phyloP scores from a whole-genome alignment of 2,888 invertebrate genomes.

The Timema cristinae region DNA sequence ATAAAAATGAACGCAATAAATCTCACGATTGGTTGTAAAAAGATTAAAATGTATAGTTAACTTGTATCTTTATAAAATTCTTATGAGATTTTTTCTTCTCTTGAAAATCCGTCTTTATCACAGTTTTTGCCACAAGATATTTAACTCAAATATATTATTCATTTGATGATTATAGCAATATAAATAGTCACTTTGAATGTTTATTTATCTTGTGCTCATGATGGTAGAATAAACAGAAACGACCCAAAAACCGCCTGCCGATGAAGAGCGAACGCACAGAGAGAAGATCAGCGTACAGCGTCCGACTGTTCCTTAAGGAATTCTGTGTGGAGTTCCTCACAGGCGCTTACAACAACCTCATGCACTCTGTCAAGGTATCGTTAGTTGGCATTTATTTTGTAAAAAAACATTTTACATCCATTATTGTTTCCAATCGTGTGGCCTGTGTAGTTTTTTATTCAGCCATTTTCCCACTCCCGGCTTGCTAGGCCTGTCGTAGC shows the following conservation, averaged over 20 bases:
- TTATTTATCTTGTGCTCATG: background rate
- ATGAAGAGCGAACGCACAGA: constrained; percentile 61
- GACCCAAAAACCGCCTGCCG: constrained; percentile 72
- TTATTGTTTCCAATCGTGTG: background rate
- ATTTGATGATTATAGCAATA: background rate
- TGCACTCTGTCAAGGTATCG: constrained; percentile 80
- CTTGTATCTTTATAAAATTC: too few relatives aligned
- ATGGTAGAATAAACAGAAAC: constrained; percentile 54
- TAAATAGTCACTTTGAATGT: background rate
- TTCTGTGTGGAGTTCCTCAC: constrained; percentile 92
- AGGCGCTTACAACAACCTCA: constrained; percentile 88
- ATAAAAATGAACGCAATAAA: too few relatives aligned
- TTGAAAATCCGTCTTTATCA: too few relatives aligned
- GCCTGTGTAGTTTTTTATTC: background rate
- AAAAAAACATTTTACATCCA: background rate
- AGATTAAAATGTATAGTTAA: too few relatives aligned
- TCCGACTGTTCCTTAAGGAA: constrained; percentile 85
- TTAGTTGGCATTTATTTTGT: constrained; percentile 27
- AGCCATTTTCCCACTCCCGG: too few relatives aligned
- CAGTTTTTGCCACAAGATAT: background rate
- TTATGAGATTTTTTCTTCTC: too few relatives aligned
- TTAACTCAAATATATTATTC: background rate
- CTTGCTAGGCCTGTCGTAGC: too few relatives aligned
- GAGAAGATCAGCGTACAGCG: constrained; percentile 81
- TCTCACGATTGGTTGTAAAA: too few relatives aligned